phyloP scores from a whole-genome alignment of 2,888 invertebrate genomes.

The Ceratothoa steindachneri region DNA sequence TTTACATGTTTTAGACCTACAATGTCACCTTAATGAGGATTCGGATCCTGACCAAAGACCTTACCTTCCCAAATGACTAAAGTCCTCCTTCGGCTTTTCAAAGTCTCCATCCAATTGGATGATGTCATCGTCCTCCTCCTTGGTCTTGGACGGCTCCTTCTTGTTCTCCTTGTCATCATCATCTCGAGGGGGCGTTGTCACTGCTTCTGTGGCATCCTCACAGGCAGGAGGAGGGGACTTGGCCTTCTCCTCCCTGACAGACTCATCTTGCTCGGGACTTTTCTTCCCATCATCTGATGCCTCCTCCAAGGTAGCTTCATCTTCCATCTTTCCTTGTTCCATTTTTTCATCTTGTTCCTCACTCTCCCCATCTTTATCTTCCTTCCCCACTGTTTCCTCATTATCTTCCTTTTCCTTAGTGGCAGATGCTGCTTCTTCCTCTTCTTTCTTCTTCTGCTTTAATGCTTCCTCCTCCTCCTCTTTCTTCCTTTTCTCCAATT shows the following conservation, averaged over 20 bases:
- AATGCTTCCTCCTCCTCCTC: conserved; percentile 51
- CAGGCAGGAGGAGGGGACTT: no score
- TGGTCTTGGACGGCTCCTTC: conserved; percentile 2
- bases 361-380: conserved; percentile 24
- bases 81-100: conserved; percentile 27
- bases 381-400: conserved; percentile 54
- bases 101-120: conserved; percentile 15
- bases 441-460: conserved; percentile 48
- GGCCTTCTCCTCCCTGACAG: conserved; percentile 57
- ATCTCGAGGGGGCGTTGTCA: conserved; percentile 50
- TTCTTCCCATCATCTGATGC: conserved; percentile 49
- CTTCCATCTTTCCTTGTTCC: conserved; percentile 59
- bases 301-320: conserved; percentile 28
- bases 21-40: no score
- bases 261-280: conserved; percentile 46
- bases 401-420: conserved; percentile 51
- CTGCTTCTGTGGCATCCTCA: conserved; percentile 50
- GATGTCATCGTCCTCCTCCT: conserved; percentile 29
- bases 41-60: no score
- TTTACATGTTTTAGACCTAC: no score
- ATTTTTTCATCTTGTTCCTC: conserved; percentile 58
- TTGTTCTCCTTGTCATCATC: conserved; percentile 20
- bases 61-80: conserved; percentile 39
- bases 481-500: conserved; percentile 46
- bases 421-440: conserved; percentile 14